These are phyloP conservation scores for Aphidoletes aphidimyza DNA, from an alignment of 2,888 invertebrate genomes.

Conservation along the genomic window DNA sequence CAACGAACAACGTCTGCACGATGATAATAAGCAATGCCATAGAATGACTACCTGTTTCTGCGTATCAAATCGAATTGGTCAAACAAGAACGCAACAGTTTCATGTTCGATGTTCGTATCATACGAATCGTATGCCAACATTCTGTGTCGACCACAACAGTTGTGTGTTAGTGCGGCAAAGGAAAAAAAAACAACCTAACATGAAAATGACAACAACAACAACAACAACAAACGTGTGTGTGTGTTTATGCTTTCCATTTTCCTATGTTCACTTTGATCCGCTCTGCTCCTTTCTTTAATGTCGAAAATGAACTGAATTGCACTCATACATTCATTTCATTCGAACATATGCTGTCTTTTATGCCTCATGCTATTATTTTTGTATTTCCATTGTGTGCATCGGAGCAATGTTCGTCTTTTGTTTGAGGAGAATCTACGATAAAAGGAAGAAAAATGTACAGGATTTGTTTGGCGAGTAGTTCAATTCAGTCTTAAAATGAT, in stretches of 20 bases:
- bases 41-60: constrained; percentile 16
- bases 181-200: too few species aligned
- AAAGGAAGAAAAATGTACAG: neutral
- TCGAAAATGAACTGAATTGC: neutral
- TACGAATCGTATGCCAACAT: neutral
- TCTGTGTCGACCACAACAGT: constrained; percentile 12
- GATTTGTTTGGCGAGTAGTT: constrained; percentile 15
- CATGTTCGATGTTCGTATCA: too few species aligned
- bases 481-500: too few species aligned
- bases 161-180: neutral
- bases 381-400: neutral
- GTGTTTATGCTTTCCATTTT: neutral
- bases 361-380: neutral
- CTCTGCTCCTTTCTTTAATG: too few species aligned
- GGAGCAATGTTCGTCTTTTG: too few species aligned
- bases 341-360: constrained; percentile 4
- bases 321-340: neutral
- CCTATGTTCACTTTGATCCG: neutral
- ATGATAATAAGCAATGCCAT: neutral
- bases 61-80: constrained; percentile 32
- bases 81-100: neutral
- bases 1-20: too few species aligned
- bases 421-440: too few species aligned
- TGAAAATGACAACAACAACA: too few species aligned
- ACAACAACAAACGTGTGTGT: neutral